Base-by-base conservation (phyloP, 2,888 invertebrate genomes). In the Chloroclystis v-ata region DNA sequence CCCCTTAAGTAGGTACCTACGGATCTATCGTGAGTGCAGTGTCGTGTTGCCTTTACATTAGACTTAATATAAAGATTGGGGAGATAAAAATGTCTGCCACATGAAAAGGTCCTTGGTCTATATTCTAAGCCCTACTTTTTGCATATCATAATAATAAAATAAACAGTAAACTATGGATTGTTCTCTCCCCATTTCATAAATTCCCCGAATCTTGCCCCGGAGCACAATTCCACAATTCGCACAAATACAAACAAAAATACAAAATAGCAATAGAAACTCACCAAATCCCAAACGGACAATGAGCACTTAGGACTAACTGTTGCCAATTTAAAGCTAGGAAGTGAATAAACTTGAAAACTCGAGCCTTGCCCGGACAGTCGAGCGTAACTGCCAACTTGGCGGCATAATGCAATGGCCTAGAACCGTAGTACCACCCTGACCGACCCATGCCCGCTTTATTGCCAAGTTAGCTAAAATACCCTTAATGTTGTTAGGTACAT, bases 1-100 rank as follows among this genome's bases (percentile, higher is more conserved):
- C 10, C 35, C 20, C 35, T 35, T 7, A 35, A 16, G 35, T 14
- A 16, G 9, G 20, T 10, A 26, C 4, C 5, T 35, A 28, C 25
- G 24, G 29, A 25, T 44, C 26, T 37, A 44, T 41, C 13, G 30
- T 44, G 32, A 49, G 49, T 49, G 49, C 49, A 28, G 41, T 44
- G 24, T 44, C 44, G 37, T 44, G 49, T 49, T 28, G 16, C 14
- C 41, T 13, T 11, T 5, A 32, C 37, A 49, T 37, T 37, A 44
- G 32, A 32, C 20, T 43, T 44, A 32, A 14, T 37, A 28, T 41
- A 9, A 20, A 12, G 10, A 9, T 44, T 49, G 37, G 28, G 40
- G 20, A 44, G 40, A 41, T 37, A 41, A 12, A 10, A 12, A 4
- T 12, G 24, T 43, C 35, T 29, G 39, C n/a, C 14, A 28, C 39